Base-by-base conservation (phyloP, 1,140 invertebrate genomes). In the Panulirus ornatus region DNA sequence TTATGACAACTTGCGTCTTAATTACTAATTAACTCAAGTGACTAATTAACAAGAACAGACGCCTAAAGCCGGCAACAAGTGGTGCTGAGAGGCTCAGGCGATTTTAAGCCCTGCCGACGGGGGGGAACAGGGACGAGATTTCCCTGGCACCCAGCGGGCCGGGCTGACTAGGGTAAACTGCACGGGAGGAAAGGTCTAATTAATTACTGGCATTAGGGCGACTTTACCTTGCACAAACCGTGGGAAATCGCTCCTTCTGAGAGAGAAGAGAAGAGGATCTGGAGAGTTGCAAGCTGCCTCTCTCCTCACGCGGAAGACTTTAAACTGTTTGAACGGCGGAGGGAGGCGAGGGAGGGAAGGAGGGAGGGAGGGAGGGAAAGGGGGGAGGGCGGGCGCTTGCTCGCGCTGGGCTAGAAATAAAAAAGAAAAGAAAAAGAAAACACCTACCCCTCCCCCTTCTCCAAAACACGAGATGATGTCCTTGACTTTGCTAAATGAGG, bases 11-110 rank as follows among this genome's bases (percentile, higher is more conserved):
- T 86, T 86, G 51, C 84, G 75, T 87, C 85, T 87, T 87, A 87
- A 87, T 87, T 87, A 87, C 85, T 87, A 87, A 87, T 87, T 87
- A 87, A 87, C 73, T 87, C 85, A 87, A 87, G 85, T 79, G 85
- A 87, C 73, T 87, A 87, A 87, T 87, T 87, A 87, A 87, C 85
- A 87, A 79, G 85, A 79, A 87, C 85, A 87, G 85, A 87, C 85
- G 85, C 85, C 75, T 87, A 87, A 85, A 85, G 71, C 85, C 85
- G 54, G 85, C 85, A 87, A 87, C 85, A 87, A 87, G 85, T 87
- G 85, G 85, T 42, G 73, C 22, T n/a, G 63, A 38, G 83, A n/a
- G 76, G 36, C 19, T n/a, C 70, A 51, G 30, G 54, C 47, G 36
- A 66, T 27, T 34, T 19, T 75, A 51, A 66, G 63, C 75, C 75